A percentile compares a stretch with the other conserved stretches of the same genome.
Conservation (phyloP, 1,140 invertebrate species). For the Cotesia vestalis region DNA sequence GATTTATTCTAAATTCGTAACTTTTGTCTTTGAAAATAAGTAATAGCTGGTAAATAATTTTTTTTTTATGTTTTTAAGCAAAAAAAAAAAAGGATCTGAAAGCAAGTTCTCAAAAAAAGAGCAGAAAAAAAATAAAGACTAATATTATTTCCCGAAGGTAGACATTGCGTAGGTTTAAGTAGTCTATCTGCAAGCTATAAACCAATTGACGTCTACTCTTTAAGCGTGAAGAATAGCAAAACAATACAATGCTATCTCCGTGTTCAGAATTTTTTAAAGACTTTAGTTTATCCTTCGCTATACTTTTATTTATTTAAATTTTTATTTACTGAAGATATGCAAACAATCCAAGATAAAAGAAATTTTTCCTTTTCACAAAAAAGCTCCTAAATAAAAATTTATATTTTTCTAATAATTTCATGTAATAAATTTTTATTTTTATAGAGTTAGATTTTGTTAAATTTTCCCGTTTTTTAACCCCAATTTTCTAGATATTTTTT, state of each 20-base stretch:
- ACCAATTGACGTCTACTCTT: neutral
- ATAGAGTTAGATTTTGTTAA: too few species aligned
- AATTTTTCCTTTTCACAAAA: too few species aligned
- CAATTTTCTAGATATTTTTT: neutral
- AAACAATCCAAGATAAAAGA: too few species aligned
- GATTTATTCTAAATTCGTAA: too few species aligned
- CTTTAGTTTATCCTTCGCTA: neutral
- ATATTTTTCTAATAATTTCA: too few species aligned
- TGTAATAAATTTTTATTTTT: too few species aligned
- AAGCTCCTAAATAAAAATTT: too few species aligned
- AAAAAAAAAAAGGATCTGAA: too few species aligned
- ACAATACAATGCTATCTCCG: conserved; percentile 18
- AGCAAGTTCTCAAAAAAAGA: neutral
- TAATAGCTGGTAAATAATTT: too few species aligned
- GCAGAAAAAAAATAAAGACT: neutral
- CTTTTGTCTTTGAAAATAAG: too few species aligned
- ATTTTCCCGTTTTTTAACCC: too few species aligned
- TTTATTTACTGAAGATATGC: neutral
- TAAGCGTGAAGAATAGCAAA: neutral
- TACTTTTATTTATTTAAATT: neutral
- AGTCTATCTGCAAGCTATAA: neutral
- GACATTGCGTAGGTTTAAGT: neutral
- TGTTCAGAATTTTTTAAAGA: neutral
- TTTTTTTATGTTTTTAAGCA: too few species aligned
- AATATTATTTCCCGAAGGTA: neutral